Evolutionary conservation across 2,113 vertebrate species (phyloP), one percentile per base, ranked within the genome.

Genomic region (Puntigrus tetrazona): DNA sequence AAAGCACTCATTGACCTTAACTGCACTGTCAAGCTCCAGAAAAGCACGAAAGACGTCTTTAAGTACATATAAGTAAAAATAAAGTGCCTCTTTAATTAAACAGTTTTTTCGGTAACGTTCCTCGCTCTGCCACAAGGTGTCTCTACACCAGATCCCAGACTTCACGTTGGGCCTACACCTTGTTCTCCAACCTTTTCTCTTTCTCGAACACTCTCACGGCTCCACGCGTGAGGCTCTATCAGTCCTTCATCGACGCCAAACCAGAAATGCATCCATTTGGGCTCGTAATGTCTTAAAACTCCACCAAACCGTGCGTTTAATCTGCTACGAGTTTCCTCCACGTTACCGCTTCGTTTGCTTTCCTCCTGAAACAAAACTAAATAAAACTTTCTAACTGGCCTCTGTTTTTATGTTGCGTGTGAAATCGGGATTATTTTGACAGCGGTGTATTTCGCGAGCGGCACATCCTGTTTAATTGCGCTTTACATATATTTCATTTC

Each of bases 391-490:
- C 65, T 34, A 38, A 2, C 20, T 36, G 22, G 18, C 4, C 1
- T 73, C 5, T 45, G 69, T 61, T 27, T 27, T 59, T 59, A 25
- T 61, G 20, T 20, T 3, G 13, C 22, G 52, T 2, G 22, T 50
- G 0, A 50, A 6, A 50, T 50, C 16, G 5, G 47, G 18, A 7
- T 50, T 50, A 50, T 50, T 50, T 18, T 50, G 5, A 50, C 47
- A 50, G n/a, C n/a, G n/a, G n/a, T n/a, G n/a, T 34, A 20, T 67
- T 61, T 61, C 14, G 13, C 59, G 22, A 84, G 45, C 72, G 75
- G 59, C 86, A 88, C 75, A 80, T 85, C 86, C 57, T 78, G 86
- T 88, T 85, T 34, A 82, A 69, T 57, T 75, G 10, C 70, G 14
- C 2, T 77, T 10, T 8, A 41, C 77, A 63, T 79, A 27, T 52